Base-by-base conservation (phyloP, 2,888 invertebrate species). In the Troglohyphantes excavatus region DNA sequence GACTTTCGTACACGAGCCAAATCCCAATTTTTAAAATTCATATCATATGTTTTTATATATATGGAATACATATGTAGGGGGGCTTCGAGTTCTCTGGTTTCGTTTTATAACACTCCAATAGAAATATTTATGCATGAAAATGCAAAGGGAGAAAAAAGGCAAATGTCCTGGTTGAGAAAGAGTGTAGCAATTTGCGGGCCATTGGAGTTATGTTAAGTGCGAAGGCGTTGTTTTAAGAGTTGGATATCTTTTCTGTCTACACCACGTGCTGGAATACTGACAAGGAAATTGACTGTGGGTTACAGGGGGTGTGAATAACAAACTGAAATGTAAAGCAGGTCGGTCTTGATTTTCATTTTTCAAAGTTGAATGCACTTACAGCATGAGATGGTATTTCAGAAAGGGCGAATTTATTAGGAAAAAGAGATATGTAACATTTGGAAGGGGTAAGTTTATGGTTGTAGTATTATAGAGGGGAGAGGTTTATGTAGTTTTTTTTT, bases 181-280 rank as follows among this genome's bases (percentile, higher is more conserved):
- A 53, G 67, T 46, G 43, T 27, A 7, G 84, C 33, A 27, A 84
- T 84, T 84, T 65, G 63, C 27, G 84, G 26, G 53, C 75, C 73
- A 84, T 75, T 46, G 84, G 75, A 65, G 43, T 59, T 59, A 70
- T 82, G 82, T 82, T 75, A 84, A 84, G 67, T 75, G 65, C 67
- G 33, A 43, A 63, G 39, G 43, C 65, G 43, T 84, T 84, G 67
- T 84, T 84, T 75, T 75, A 53, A 65, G 39, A 67, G 33, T 27
- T 23, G 43, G 29, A 13, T 59, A 26, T 75, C 27, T 59, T 59
- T 59, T 46, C 13, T 68, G 43, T 53, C 65, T 23, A 17, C 26
- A 26, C 27, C 46, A 11, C 3, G 67, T 53, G 13, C 29, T 43
- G n/a, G 39, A 82, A 53, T 29, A 70, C 39, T 70, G 75, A 13